These are phyloP conservation scores for Leptobrachium ailaonicum DNA, from an alignment of 2,113 vertebrate species.

Conservation along the genomic window DNA sequence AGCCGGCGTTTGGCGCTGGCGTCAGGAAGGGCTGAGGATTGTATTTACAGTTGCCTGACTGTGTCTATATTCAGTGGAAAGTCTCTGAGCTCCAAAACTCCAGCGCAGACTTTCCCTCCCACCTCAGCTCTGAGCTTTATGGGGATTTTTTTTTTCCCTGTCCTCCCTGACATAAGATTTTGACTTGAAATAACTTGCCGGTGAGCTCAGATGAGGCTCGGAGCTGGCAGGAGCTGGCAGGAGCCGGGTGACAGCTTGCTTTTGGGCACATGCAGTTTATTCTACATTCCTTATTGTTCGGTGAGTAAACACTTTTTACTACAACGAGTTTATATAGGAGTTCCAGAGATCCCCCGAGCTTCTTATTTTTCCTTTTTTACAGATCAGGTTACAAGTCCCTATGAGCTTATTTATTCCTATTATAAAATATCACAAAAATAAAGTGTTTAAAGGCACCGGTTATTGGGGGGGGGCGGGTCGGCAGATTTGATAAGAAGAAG, in stretches of 20 bases:
- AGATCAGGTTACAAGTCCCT: too few relatives aligned
- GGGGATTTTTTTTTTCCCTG: neutral
- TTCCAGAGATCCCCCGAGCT: too few relatives aligned
- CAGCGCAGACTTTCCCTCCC: neutral
- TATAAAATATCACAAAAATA: too few relatives aligned
- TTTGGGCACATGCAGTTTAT: neutral
- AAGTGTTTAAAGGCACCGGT: too few relatives aligned
- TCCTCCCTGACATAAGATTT: constrained; percentile 4
- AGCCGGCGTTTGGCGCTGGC: neutral
- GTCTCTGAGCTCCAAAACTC: neutral
- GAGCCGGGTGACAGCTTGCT: neutral
- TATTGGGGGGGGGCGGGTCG: too few relatives aligned
- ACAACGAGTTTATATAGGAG: neutral
- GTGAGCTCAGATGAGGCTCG: constrained; percentile 2
- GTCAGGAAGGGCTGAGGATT: constrained; percentile 6
- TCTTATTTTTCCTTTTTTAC: too few relatives aligned
- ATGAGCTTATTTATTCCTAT: too few relatives aligned
- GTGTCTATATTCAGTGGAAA: constrained; percentile 1
- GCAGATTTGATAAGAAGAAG: too few relatives aligned
- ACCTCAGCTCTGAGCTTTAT: neutral
- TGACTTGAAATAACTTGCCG: constrained; percentile 19
- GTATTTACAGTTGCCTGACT: constrained; percentile 17
- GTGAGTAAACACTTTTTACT: neutral
- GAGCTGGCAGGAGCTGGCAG: constrained; percentile 1
- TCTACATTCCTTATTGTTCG: neutral